Percentiles rank a stretch among this genome's conserved stretches.
Conservation (phyloP, 2,113 vertebrate genomes). For the Amphilophus citrinellus region DNA sequence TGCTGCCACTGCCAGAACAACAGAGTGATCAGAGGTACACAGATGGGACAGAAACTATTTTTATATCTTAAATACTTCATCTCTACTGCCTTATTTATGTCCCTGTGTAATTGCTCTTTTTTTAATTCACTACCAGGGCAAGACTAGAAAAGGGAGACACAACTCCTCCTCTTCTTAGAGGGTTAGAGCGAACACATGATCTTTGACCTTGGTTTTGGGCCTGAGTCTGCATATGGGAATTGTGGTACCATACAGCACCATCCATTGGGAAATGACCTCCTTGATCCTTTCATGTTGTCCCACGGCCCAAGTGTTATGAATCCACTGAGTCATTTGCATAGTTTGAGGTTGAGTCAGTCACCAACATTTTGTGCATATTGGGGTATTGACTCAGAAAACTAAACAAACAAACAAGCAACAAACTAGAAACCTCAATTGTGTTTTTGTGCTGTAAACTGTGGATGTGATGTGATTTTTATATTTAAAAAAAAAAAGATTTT, state of each 20-base stretch:
- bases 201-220: conserved; percentile 33
- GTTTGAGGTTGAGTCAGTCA: conserved; percentile 63
- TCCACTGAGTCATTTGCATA: conserved; percentile 66
- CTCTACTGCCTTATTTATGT: conserved; percentile 41
- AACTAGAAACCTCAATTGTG: conserved; percentile 39
- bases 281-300: conserved; percentile 50
- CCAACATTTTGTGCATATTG: conserved; percentile 30
- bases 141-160: conserved; percentile 11
- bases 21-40: conserved; percentile 49
- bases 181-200: conserved; percentile 3
- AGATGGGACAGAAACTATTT: conserved; percentile 69
- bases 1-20: conserved; percentile 37
- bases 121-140: neutral
- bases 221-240: conserved; percentile 43
- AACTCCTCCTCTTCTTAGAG: neutral
- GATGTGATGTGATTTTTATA: conserved; percentile 23
- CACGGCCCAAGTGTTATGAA: conserved; percentile 61
- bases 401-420: conserved; percentile 28
- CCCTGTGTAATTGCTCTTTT: conserved; percentile 44
- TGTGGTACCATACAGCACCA: conserved; percentile 51
- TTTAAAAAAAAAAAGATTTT: neutral
- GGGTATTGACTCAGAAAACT: conserved; percentile 44
- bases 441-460: conserved; percentile 19
- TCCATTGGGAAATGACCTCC: conserved; percentile 59
- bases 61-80: conserved; percentile 60